Conservation (phyloP, 2,888 invertebrate genomes). For the Xanthorhoe designata region DNA sequence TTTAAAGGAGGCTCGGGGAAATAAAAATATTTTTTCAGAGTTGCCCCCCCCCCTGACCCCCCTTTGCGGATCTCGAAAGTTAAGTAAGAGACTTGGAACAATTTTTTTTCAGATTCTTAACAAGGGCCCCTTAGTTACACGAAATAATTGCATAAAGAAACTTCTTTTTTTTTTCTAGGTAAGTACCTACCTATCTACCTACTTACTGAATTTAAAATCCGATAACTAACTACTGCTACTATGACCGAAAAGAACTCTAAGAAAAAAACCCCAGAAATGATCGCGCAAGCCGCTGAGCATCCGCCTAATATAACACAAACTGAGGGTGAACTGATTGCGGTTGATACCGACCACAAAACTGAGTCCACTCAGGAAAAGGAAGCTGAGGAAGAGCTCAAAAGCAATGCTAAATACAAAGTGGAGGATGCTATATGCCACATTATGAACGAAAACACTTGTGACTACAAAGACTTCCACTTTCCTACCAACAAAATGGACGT, state of each 20-base stretch:
- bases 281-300: neutral
- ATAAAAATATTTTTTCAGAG: too few relatives aligned
- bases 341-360: neutral
- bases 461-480: conserved; percentile 11
- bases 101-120: too few relatives aligned
- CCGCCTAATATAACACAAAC: neutral
- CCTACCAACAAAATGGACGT: neutral
- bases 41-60: too few relatives aligned
- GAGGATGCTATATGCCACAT: conserved; percentile 1
- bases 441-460: neutral
- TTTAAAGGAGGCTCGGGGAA: too few relatives aligned
- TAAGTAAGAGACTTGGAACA: too few relatives aligned
- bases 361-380: neutral
- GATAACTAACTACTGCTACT: neutral
- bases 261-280: neutral
- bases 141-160: too few relatives aligned
- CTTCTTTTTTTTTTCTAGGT: too few relatives aligned
- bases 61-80: too few relatives aligned
- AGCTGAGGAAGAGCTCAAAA: neutral
- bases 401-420: neutral
- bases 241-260: neutral
- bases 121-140: too few relatives aligned
- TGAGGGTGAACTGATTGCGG: neutral
- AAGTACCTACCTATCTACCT: too few relatives aligned
- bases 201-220: neutral